Evolutionary conservation across 1,140 invertebrate genomes (phyloP), one percentile per base, ranked within the genome.

Genomic region (Carposina sasakii): DNA sequence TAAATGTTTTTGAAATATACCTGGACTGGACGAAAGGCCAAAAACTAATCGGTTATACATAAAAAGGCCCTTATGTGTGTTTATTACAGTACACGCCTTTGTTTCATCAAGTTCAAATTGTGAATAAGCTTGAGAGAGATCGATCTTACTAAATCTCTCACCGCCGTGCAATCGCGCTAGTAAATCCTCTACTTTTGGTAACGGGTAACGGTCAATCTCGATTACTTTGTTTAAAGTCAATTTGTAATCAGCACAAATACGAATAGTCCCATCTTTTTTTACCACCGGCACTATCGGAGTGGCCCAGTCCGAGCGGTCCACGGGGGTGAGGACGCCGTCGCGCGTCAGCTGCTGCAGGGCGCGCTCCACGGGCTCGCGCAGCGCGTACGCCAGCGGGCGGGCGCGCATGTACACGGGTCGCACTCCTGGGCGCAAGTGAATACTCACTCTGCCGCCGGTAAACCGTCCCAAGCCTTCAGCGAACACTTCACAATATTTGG

Each of bases 201-300:
- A 13, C 21, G 21, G 40, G 15, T 24, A 42, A 39, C 36, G 36
- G 36, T 19, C 36, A 5, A 41, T 15, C 41, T 43, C 41, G 5
- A 43, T 24, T 15, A 43, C 24, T 15, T 28, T 19, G 15, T 46
- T 34, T 21, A 46, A 22, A 1, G 43, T 46, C 9, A 43, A 5
- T 43, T 43, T 43, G 30, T 16, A 43, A 26, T 43, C 41, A 28
- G 41, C 41, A 26, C 23, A 43, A 23, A 43, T 43, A n/a, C 41
- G 10, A 26, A 43, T 43, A 17, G 12, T 43, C 26, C 41, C 41
- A 13, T 46, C 43, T 20, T 46, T 46, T 23, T 44, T 44, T 21
- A 42, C 21, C 2, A 42, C 40, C 6, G 40, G 33, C 2, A 36
- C 33, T 17, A 36, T 2, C n/a, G 33, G 33, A n/a, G 33, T 36